Conservation (phyloP, 1,140 invertebrate species). For the Drosophila sechellia region DNA sequence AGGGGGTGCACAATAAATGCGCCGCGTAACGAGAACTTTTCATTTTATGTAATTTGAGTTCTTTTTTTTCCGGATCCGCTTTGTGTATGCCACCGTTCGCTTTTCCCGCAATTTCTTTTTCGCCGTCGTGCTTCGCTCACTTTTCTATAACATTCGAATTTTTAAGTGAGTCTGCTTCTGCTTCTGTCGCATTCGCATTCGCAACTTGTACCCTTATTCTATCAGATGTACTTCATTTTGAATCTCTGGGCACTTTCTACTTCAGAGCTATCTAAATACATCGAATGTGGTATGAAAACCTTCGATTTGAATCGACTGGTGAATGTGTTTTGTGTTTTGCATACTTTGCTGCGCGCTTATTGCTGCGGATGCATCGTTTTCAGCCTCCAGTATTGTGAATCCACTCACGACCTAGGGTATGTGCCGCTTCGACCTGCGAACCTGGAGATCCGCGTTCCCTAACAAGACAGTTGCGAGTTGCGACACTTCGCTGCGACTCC, state of each 20-base stretch:
- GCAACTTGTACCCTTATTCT: neutral
- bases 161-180: slow-evolving; percentile 75
- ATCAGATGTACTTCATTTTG: neutral
- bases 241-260: neutral
- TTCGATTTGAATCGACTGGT: no score
- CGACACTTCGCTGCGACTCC: neutral
- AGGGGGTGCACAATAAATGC: slow-evolving; percentile 57
- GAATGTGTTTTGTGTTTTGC: neutral
- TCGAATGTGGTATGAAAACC: neutral
- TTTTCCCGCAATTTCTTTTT: slow-evolving; percentile 24
- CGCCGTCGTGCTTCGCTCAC: slow-evolving; percentile 63
- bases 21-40: slow-evolving; percentile 83
- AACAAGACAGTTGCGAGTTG: neutral
- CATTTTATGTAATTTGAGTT: slow-evolving; percentile 82
- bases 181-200: neutral
- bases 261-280: neutral
- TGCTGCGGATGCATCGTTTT: neutral
- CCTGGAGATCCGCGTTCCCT: neutral
- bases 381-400: neutral
- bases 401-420: neutral
- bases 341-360: neutral
- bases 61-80: slow-evolving; percentile 51
- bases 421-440: neutral
- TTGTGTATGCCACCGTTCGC: slow-evolving; percentile 6
- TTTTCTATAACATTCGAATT: slow-evolving; percentile 82